A percentile compares a stretch with the other conserved stretches of the same genome.
These are phyloP conservation scores for Ligdia adustata DNA, from an alignment of 2,888 invertebrate genomes.

Conservation along the genomic window DNA sequence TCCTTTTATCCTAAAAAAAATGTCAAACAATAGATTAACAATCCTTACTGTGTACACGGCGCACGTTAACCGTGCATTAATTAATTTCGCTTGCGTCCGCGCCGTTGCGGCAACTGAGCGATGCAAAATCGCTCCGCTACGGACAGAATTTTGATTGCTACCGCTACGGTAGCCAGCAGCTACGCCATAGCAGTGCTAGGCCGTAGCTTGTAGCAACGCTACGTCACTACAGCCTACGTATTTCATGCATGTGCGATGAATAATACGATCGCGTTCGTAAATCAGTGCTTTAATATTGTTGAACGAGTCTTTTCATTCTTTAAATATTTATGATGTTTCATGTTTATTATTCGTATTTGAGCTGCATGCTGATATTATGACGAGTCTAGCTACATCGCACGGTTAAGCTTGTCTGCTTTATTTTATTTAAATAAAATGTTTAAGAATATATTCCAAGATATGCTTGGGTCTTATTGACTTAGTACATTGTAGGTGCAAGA, in stretches of 20 bases:
- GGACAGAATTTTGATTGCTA: constrained; percentile 61
- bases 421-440: too few species aligned
- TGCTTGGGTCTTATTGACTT: too few species aligned
- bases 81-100: constrained; percentile 56
- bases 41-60: too few species aligned
- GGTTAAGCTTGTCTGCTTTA: too few species aligned
- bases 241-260: constrained; percentile 36
- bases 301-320: constrained; percentile 5
- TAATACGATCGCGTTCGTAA: constrained; percentile 28
- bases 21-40: too few species aligned
- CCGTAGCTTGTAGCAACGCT: constrained; percentile 7
- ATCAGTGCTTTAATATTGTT: constrained; percentile 6
- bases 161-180: constrained; percentile 36
- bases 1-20: too few species aligned
- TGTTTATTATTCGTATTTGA: not conserved
- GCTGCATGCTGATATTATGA: not conserved
- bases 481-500: too few species aligned
- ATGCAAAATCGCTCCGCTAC: constrained; percentile 54
- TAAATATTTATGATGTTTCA: not conserved
- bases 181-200: constrained; percentile 33
- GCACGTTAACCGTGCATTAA: constrained; percentile 41
- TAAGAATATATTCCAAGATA: too few species aligned
- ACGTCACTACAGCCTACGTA: constrained; percentile 15
- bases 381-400: too few species aligned
- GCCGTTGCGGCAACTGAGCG: constrained; percentile 43